phyloP scores from a whole-genome alignment of 2,797 vertebrate species.

The Eulemur coronatus region DNA sequence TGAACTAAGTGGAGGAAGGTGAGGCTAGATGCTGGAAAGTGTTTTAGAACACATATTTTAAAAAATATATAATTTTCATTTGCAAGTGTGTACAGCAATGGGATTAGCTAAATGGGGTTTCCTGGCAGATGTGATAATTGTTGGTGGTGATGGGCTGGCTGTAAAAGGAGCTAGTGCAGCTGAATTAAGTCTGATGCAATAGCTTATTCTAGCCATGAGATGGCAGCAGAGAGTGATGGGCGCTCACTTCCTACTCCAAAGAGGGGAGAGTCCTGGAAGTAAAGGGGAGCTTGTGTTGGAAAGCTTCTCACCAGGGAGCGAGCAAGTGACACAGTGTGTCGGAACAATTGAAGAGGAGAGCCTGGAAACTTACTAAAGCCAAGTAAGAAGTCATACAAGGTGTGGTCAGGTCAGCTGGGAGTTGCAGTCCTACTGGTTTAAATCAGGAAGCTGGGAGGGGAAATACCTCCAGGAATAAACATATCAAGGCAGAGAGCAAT shows the following conservation, averaged over 20 bases:
- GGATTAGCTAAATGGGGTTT: constrained; percentile 5
- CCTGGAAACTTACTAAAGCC: constrained; percentile 4
- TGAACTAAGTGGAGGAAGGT: constrained; percentile 31
- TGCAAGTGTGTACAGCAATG: neutral
- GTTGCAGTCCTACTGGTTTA: neutral
- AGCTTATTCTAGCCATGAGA: constrained; percentile 27
- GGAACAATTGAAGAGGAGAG: neutral
- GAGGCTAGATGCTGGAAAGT: neutral
- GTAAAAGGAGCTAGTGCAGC: neutral
- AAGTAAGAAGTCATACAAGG: neutral
- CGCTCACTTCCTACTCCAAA: neutral
- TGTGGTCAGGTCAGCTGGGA: neutral
- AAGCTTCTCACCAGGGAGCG: neutral
- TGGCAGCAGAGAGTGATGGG: constrained; percentile 11
- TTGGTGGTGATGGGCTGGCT: neutral
- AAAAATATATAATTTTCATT: neutral
- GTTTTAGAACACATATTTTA: neutral
- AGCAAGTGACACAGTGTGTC: neutral
- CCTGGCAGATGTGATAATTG: neutral
- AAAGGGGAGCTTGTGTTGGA: neutral
- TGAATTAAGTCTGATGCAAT: neutral
- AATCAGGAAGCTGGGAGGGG: neutral
- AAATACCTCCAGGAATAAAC: neutral
- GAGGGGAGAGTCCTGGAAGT: neutral
- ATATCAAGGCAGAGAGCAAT: neutral